Percentiles rank a stretch among this genome's conserved stretches.
Conservation (phyloP, 2,888 invertebrate genomes). For the Ctenicera cuprea region DNA sequence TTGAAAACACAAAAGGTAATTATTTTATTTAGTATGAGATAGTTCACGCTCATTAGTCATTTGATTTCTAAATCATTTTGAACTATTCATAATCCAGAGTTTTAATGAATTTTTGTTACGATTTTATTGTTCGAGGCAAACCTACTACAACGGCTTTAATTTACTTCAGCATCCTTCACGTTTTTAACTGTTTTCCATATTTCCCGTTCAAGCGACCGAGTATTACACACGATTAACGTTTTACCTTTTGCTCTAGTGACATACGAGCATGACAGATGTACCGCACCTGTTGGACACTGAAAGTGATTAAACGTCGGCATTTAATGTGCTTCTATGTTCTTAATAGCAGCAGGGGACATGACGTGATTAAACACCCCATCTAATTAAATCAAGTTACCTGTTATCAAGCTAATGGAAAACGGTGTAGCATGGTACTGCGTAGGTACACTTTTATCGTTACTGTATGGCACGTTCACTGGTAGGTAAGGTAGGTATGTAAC, state of each 20-base stretch:
- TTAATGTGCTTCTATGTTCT: conserved; percentile 32
- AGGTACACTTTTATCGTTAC: not conserved
- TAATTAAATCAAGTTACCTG: conserved; percentile 39
- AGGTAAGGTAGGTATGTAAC: too few species aligned
- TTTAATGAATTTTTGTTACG: too few species aligned
- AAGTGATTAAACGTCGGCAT: conserved; percentile 31
- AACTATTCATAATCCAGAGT: not conserved
- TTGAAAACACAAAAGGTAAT: too few species aligned
- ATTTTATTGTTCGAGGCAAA: too few species aligned
- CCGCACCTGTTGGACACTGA: conserved; percentile 30
- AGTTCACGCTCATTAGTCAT: too few species aligned
- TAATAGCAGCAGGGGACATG: conserved; percentile 39
- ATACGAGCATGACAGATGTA: conserved; percentile 27
- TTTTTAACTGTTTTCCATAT: not conserved
- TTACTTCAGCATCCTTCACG: not conserved
- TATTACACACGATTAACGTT: conserved; percentile 1
- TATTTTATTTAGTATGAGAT: too few species aligned
- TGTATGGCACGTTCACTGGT: too few species aligned
- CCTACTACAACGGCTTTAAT: not conserved
- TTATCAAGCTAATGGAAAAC: conserved; percentile 37
- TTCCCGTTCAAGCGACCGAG: not conserved
- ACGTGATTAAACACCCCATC: conserved; percentile 39
- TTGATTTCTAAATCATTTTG: not conserved
- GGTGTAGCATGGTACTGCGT: conserved; percentile 8
- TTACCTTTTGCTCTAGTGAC: not conserved